Percentiles rank a stretch among this genome's conserved stretches.
These are phyloP conservation scores for Rhabdornis inornatus DNA, from an alignment of 2,113 vertebrate species.

Conservation along the genomic window DNA sequence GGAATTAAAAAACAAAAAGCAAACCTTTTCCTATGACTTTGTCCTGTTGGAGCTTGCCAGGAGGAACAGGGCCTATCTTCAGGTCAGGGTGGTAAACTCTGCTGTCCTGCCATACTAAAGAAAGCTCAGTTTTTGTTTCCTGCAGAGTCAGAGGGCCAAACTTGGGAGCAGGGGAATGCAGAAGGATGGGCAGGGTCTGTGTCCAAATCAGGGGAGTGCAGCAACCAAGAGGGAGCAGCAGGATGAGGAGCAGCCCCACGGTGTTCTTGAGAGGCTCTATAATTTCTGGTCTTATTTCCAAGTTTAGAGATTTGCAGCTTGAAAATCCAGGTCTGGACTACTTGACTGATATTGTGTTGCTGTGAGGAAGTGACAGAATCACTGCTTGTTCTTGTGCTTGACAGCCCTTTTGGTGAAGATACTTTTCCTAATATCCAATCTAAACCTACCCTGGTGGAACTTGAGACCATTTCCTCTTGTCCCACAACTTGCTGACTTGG, in stretches of 20 bases:
- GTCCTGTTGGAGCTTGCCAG: not conserved
- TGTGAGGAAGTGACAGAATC: not conserved
- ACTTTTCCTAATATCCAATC: not conserved
- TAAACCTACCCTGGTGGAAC: not conserved
- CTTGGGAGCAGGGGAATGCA: not conserved
- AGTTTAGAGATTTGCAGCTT: not conserved
- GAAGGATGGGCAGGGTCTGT: not conserved
- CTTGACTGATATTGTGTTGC: not conserved
- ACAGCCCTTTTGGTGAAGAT: not conserved
- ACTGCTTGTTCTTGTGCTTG: not conserved
- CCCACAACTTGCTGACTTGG: not conserved
- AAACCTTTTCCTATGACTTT: conserved; percentile 42
- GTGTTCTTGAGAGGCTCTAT: not conserved
- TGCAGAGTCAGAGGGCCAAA: not conserved
- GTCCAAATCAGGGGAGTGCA: not conserved
- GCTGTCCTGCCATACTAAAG: not conserved
- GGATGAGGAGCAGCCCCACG: not conserved
- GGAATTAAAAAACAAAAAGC: not conserved
- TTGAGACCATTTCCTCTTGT: not conserved
- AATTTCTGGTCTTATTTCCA: not conserved
- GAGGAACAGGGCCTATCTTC: not conserved
- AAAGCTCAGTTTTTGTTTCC: not conserved
- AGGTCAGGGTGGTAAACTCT: not conserved
- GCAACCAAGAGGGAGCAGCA: not conserved
- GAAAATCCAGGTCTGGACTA: not conserved